Evolutionary conservation across 2,888 invertebrate genomes (phyloP).

Genomic region (Abrostola tripartita): DNA sequence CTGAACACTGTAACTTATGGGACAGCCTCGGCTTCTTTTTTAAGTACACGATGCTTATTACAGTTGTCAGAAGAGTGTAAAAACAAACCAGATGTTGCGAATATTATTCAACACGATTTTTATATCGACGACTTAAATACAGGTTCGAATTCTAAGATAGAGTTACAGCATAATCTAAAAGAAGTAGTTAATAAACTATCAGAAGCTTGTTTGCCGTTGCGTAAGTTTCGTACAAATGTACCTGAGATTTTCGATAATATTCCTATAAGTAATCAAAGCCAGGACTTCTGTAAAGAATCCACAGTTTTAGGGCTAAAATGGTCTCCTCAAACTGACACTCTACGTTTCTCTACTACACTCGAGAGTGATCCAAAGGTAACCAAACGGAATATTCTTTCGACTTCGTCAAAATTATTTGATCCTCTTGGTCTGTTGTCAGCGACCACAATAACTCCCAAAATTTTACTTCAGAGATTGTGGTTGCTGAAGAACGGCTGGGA

Average conservation of each 20-base stretch:
- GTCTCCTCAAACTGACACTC: constrained; percentile 33
- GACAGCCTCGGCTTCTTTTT: constrained; percentile 7
- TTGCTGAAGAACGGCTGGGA: constrained; percentile 3
- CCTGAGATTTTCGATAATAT: no score
- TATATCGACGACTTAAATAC: constrained; percentile 50
- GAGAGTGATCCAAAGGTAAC: constrained; percentile 14
- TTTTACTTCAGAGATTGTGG: constrained; percentile 22
- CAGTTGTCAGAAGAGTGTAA: constrained; percentile 38
- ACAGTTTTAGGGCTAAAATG: constrained; percentile 16
- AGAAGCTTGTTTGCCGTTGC: constrained; percentile 37
- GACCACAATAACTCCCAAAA: constrained; percentile 33
- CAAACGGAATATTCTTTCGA: constrained; percentile 43
- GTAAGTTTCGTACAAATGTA: no score
- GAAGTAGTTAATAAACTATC: constrained; percentile 14
- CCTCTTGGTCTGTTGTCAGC: constrained; percentile 43
- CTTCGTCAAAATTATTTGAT: constrained; percentile 46
- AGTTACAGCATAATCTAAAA: constrained; percentile 18
- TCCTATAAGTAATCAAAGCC: no score
- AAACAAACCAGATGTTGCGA: constrained; percentile 24
- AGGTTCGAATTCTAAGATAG: constrained; percentile 21
- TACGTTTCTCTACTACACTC: constrained; percentile 32
- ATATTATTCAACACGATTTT: constrained; percentile 28
- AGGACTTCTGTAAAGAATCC: no score
- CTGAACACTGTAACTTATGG: constrained; percentile 7
- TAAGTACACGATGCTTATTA: constrained; percentile 37